Evolutionary conservation across 2,113 vertebrate species (phyloP).

Genomic region (Crotalus helleri): DNA sequence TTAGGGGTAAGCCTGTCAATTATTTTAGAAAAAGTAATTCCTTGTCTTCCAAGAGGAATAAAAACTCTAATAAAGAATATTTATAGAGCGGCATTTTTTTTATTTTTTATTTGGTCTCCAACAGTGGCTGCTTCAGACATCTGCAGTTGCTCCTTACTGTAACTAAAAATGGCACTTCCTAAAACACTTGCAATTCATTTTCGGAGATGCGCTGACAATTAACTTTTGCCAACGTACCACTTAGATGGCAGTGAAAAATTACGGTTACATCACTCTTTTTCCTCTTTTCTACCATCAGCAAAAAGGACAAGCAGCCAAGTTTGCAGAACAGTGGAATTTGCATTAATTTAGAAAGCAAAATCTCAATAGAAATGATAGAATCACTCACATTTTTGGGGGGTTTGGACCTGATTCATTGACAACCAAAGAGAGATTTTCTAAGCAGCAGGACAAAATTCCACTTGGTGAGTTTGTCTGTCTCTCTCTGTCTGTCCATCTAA

Average conservation of each 20-base stretch:
- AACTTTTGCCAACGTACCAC: not conserved
- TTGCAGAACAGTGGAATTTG: not conserved
- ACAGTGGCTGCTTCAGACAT: constrained; percentile 14
- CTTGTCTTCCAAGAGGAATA: constrained; percentile 45
- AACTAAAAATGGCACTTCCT: constrained; percentile 26
- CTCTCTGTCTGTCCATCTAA: too few relatives aligned
- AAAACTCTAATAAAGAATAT: constrained; percentile 54
- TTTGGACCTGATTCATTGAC: not conserved
- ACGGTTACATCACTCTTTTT: not conserved
- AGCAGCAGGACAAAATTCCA: not conserved
- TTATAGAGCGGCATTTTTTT: constrained; percentile 34
- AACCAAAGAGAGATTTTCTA: not conserved
- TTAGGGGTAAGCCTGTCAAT: constrained; percentile 44
- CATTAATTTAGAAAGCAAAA: not conserved
- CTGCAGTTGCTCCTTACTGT: not conserved
- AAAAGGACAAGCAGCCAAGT: too few relatives aligned
- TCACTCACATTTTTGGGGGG: not conserved
- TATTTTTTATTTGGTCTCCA: not conserved
- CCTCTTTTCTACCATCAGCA: not conserved
- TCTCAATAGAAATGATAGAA: not conserved
- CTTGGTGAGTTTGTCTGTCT: not conserved
- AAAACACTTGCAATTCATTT: constrained; percentile 35
- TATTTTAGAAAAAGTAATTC: constrained; percentile 45
- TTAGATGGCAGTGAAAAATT: constrained; percentile 14
- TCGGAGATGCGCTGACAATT: constrained; percentile 36